These are phyloP conservation scores for Dolichopus griseipennis DNA, from an alignment of 2,888 invertebrate genomes.

Conservation along the genomic window DNA sequence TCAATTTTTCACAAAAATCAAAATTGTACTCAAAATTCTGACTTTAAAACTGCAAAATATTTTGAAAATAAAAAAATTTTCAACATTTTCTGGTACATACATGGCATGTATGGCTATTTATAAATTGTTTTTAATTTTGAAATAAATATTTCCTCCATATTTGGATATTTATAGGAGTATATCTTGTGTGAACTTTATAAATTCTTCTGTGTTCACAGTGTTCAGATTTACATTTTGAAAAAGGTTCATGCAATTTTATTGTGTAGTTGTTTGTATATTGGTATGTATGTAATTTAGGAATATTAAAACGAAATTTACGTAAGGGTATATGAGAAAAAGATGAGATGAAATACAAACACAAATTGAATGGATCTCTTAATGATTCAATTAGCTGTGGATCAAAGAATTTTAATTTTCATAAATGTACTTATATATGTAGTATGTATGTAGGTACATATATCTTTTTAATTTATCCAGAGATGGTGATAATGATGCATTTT, in stretches of 20 bases:
- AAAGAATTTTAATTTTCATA: background rate
- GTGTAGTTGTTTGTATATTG: background rate
- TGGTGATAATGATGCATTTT: too few relatives aligned
- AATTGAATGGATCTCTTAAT: background rate
- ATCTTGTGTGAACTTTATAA: background rate
- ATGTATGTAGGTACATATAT: too few relatives aligned
- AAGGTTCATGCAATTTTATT: background rate
- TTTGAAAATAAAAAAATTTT: background rate
- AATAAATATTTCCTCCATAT: background rate
- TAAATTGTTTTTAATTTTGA: background rate
- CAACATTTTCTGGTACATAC: background rate
- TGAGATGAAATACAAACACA: background rate
- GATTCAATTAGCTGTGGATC: background rate
- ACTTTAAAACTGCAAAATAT: background rate
- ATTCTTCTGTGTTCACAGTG: background rate
- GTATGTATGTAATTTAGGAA: too few relatives aligned
- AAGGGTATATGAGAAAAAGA: background rate
- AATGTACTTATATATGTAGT: too few relatives aligned
- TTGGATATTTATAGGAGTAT: background rate
- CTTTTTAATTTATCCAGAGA: too few relatives aligned
- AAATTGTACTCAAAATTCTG: background rate
- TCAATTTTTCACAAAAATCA: background rate
- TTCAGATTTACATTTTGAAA: background rate
- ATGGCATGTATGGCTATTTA: background rate
- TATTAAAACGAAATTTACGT: too few relatives aligned